Evolutionary conservation across 2,888 invertebrate genomes (phyloP).

Genomic region (Plagiodera versicolora): DNA sequence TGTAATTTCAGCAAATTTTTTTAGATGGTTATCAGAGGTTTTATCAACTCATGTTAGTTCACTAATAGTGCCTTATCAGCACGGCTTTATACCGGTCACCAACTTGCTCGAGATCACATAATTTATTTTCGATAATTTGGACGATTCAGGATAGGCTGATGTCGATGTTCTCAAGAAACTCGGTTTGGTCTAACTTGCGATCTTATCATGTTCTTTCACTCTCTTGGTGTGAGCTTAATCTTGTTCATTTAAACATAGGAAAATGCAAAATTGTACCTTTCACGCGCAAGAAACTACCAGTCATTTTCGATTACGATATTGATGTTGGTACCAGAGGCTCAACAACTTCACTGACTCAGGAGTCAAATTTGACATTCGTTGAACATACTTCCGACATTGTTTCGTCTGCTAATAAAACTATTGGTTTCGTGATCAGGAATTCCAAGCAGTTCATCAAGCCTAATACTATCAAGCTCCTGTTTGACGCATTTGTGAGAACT

Average conservation of each 20-base stretch:
- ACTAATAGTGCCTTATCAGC: neutral
- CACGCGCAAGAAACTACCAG: neutral
- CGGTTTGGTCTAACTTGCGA: too few relatives aligned
- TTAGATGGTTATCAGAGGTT: neutral
- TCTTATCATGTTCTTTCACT: too few relatives aligned
- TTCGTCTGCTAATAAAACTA: neutral
- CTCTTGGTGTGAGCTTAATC: neutral
- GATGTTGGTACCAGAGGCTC: too few relatives aligned
- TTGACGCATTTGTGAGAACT: neutral
- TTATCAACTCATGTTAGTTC: neutral
- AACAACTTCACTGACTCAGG: too few relatives aligned
- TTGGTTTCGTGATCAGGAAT: neutral
- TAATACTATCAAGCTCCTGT: neutral
- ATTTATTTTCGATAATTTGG: neutral
- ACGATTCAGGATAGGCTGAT: neutral
- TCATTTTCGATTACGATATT: conserved; percentile 2
- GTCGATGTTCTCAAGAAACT: too few relatives aligned
- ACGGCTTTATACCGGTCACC: neutral
- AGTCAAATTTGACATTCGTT: neutral
- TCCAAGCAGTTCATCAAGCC: neutral
- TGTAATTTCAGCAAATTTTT: conserved; percentile 13
- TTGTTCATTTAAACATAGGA: conserved; percentile 4
- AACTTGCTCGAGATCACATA: conserved; percentile 6
- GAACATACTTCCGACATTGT: neutral
- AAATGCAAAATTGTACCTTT: conserved; percentile 6